phyloP scores from a whole-genome alignment of 2,888 invertebrate species.

The Metellina segmentata region DNA sequence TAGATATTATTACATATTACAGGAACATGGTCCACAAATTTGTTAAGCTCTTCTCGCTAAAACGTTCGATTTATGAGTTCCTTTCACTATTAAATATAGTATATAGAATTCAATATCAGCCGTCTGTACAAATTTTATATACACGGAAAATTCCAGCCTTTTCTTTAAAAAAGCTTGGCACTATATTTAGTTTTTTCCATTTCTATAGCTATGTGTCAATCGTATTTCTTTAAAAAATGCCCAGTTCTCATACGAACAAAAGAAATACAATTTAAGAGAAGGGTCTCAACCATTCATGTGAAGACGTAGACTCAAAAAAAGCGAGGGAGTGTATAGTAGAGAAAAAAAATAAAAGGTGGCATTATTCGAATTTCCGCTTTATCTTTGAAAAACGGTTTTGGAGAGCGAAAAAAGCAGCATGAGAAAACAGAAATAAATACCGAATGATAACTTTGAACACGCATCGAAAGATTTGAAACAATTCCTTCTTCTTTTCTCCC shows the following conservation, averaged over 20 bases:
- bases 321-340: not conserved
- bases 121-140: not conserved
- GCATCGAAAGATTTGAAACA: conserved; percentile 58
- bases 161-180: not conserved
- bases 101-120: not conserved
- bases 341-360: conserved; percentile 26
- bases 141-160: not conserved
- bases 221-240: conserved; percentile 6
- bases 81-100: not conserved
- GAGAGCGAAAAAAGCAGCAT: conserved; percentile 8
- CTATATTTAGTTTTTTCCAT: conserved; percentile 1
- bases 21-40: not conserved
- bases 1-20: not conserved
- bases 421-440: conserved; percentile 48
- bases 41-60: not conserved
- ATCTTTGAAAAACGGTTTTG: conserved; percentile 63
- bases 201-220: conserved; percentile 24
- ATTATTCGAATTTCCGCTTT: conserved; percentile 57
- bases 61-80: not conserved
- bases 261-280: conserved; percentile 34
- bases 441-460: conserved; percentile 68
- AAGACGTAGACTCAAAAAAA: not conserved
- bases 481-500: conserved; percentile 31
- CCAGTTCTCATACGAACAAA: not conserved
- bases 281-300: conserved; percentile 31